phyloP scores from a whole-genome alignment of 2,888 invertebrate species.

The Synanthedon vespiformis region DNA sequence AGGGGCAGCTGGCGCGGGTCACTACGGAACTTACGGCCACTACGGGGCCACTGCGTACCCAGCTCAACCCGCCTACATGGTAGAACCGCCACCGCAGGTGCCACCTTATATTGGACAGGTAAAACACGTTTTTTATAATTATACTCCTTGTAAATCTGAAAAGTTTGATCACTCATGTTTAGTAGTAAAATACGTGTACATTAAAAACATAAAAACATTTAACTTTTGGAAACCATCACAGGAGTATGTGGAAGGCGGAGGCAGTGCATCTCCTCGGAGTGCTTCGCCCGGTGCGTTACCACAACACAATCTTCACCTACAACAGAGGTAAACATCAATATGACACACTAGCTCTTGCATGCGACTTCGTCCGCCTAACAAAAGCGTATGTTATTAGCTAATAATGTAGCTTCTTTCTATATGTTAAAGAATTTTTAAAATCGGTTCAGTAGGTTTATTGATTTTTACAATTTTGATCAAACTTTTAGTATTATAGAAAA shows the following conservation, averaged over 20 bases:
- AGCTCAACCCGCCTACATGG: conserved; percentile 60
- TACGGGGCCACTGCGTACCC: conserved; percentile 59
- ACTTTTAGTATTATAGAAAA: no score
- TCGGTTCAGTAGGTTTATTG: no score
- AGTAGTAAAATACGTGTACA: no score
- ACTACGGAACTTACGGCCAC: conserved; percentile 62
- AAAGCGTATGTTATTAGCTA: no score
- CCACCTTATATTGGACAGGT: conserved; percentile 65
- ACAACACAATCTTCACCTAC: conserved; percentile 57
- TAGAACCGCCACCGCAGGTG: conserved; percentile 51
- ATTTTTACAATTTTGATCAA: no score
- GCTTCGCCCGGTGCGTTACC: conserved; percentile 57
- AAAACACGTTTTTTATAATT: not conserved
- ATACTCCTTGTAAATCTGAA: no score
- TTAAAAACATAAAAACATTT: no score
- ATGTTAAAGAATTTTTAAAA: no score
- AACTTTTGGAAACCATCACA: conserved; percentile 11
- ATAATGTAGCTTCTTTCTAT: no score
- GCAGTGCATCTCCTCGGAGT: conserved; percentile 58
- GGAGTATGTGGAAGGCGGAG: conserved; percentile 63
- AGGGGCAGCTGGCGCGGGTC: conserved; percentile 45
- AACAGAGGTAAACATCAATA: conserved; percentile 37
- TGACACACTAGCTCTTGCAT: no score
- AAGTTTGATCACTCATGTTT: no score
- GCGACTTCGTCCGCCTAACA: no score